phyloP scores from a whole-genome alignment of 2,888 invertebrate species.

The Leptinotarsa juncta region DNA sequence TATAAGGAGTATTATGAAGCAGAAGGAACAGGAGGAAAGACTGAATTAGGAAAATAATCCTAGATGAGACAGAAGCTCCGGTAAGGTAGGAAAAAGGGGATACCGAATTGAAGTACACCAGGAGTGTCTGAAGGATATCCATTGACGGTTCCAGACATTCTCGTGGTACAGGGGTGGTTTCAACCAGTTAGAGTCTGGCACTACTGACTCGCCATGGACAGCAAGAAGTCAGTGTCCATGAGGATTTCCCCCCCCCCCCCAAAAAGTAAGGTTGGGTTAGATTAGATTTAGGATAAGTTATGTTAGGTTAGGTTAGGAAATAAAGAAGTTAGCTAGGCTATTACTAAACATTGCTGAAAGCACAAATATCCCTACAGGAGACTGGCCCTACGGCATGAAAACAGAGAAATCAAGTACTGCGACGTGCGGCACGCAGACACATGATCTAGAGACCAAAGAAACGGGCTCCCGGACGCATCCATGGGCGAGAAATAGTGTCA shows the following conservation, averaged over 20 bases:
- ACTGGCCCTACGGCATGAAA: no score
- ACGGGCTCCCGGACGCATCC: no score
- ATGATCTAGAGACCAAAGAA: no score
- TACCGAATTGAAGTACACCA: no score
- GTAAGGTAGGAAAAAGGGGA: not conserved
- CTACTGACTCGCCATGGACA: not conserved
- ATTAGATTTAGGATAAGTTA: no score
- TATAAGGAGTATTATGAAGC: constrained; percentile 12
- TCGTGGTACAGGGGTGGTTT: not conserved
- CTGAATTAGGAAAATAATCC: not conserved
- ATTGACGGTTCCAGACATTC: not conserved
- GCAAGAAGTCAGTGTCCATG: no score
- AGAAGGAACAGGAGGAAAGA: constrained; percentile 24
- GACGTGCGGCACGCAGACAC: no score
- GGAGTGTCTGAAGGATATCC: not conserved
- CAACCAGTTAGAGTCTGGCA: not conserved
- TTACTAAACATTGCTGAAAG: not conserved
- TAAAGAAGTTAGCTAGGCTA: not conserved
- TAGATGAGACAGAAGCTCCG: no score
- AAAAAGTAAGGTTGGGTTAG: no score
- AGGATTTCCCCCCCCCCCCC: no score
- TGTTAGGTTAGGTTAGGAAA: not conserved
- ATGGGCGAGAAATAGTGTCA: no score
- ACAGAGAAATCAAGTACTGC: no score
- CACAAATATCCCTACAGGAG: not conserved